A percentile compares a stretch with the other conserved stretches of the same genome.
phyloP scores from a whole-genome alignment of 2,113 vertebrate species.

The Bucco capensis region DNA sequence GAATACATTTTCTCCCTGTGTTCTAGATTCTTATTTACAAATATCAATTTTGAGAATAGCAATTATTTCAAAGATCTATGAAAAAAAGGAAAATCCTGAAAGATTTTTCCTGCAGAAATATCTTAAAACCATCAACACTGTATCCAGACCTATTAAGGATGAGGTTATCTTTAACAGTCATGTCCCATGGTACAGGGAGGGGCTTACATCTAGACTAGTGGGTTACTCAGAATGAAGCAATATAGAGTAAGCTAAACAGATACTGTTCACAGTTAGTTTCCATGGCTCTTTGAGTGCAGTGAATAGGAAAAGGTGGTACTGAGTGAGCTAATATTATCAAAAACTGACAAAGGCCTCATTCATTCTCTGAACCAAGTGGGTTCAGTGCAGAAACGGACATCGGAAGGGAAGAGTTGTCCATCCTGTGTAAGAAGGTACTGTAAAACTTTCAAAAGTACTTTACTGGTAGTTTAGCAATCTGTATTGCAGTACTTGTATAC shows the following conservation, averaged over 20 bases:
- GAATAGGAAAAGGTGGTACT: neutral
- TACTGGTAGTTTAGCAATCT: neutral
- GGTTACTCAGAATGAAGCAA: neutral
- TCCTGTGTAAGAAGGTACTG: neutral
- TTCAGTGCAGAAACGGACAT: neutral
- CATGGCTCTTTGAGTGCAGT: neutral
- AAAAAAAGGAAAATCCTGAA: neutral
- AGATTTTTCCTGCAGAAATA: neutral
- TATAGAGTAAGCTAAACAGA: neutral
- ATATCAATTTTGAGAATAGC: neutral
- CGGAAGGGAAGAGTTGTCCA: neutral
- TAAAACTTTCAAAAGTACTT: neutral
- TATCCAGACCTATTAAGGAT: neutral
- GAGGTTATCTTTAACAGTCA: neutral
- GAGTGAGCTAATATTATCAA: neutral
- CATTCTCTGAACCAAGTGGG: neutral
- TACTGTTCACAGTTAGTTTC: neutral
- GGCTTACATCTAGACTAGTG: neutral
- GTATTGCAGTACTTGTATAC: neutral
- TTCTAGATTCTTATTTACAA: neutral
- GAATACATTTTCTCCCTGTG: neutral
- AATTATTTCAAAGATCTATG: neutral
- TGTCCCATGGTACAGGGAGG: neutral
- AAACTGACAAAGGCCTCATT: neutral
- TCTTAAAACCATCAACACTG: neutral